A percentile compares a stretch with the other conserved stretches of the same genome.
Evolutionary conservation across 1,140 invertebrate species (phyloP).

Genomic region (Microplitis demolitor): DNA sequence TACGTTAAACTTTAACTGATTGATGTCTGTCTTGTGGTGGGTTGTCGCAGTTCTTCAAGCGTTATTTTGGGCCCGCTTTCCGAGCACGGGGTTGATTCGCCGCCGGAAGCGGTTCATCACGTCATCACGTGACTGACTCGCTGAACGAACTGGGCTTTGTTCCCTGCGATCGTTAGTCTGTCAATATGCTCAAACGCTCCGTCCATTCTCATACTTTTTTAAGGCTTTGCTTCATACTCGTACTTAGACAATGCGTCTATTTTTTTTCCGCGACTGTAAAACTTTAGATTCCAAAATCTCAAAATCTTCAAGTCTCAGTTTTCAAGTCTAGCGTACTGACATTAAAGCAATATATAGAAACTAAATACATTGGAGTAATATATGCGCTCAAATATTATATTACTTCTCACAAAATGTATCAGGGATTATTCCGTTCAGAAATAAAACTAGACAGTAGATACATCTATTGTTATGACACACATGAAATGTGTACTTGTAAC

Average conservation of each 20-base stretch:
- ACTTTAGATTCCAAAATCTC: conserved; percentile 44
- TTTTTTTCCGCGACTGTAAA: conserved; percentile 56
- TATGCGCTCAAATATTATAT: too few species aligned
- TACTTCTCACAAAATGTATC: too few species aligned
- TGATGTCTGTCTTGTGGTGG: conserved; percentile 49
- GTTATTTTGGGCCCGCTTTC: background rate
- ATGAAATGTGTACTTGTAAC: background rate
- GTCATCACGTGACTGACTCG: conserved; percentile 52
- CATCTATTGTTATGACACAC: background rate
- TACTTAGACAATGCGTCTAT: conserved; percentile 53
- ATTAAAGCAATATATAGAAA: too few species aligned
- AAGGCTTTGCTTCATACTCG: conserved; percentile 12
- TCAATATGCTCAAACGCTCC: conserved; percentile 61
- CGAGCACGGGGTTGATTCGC: conserved; percentile 28
- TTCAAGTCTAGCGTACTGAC: too few species aligned
- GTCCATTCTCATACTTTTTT: conserved; percentile 4
- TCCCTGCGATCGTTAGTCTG: conserved; percentile 60
- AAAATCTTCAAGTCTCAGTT: too few species aligned
- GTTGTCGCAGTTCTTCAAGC: conserved; percentile 20
- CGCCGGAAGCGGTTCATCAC: conserved; percentile 61
- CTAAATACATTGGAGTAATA: too few species aligned
- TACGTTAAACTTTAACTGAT: conserved; percentile 40
- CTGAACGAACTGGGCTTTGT: conserved; percentile 59
- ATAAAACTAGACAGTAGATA: background rate
- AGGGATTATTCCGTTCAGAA: background rate